Percentiles rank a stretch among this genome's conserved stretches.
phyloP scores from a whole-genome alignment of 2,113 vertebrate species.

The Clarias macrocephalus region DNA sequence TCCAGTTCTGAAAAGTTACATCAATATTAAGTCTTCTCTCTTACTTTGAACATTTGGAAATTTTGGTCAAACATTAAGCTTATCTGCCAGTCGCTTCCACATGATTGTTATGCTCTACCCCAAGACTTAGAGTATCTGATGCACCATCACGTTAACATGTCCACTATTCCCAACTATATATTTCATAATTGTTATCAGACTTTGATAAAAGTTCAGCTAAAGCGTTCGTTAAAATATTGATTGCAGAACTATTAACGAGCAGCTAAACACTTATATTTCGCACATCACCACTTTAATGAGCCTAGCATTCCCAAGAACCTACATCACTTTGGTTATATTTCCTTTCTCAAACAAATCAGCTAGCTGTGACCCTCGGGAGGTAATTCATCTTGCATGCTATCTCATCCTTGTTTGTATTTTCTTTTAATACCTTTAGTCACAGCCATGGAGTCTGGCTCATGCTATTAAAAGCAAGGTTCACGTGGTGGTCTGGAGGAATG shows the following conservation, averaged over 20 bases:
- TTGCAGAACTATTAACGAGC: not conserved
- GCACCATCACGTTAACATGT: not conserved
- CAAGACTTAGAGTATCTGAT: not conserved
- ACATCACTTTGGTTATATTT: constrained; percentile 31
- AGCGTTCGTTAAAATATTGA: not conserved
- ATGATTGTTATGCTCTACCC: not conserved
- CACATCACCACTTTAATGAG: not conserved
- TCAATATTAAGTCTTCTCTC: not conserved
- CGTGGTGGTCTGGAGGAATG: constrained; percentile 25
- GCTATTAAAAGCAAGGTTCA: constrained; percentile 30
- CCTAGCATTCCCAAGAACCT: constrained; percentile 32
- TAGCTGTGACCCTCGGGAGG: constrained; percentile 28
- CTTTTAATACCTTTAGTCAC: constrained; percentile 51
- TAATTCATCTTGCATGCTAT: constrained; percentile 41
- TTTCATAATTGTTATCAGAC: not conserved
- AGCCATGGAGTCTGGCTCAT: constrained; percentile 24
- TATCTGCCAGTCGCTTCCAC: not conserved
- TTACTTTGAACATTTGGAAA: not conserved
- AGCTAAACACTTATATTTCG: not conserved
- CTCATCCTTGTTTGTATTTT: constrained; percentile 56
- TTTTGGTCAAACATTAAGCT: not conserved
- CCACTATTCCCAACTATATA: not conserved
- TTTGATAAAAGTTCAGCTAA: not conserved
- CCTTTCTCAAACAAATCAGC: constrained; percentile 40
- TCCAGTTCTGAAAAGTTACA: not conserved